Base-by-base conservation (phyloP, 2,888 invertebrate genomes). In the Terebella lapidaria region DNA sequence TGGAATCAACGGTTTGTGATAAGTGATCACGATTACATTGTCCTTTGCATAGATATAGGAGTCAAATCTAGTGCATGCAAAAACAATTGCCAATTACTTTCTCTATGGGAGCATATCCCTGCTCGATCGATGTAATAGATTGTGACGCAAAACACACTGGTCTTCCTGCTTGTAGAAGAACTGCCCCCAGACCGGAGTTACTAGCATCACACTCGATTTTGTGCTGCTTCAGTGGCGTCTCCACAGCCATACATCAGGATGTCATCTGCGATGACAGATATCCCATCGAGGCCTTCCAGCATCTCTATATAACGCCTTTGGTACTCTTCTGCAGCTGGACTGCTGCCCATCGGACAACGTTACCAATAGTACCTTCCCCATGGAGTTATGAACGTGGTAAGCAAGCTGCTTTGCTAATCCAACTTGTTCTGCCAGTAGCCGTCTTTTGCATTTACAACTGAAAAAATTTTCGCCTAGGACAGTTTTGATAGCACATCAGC, bases 341-440 rank as follows among this genome's bases (percentile, higher is more conserved):
- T 54, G 5, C 70, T 64, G 22, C 67, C 63, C 53, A 68, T 69
- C 24, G 66, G 67, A 57, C 68, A 58, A 26, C 61, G 42, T 0
- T 29, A 46, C 66, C 68, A 68, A n/a, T 65, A 25, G 30, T 65
- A 71, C 27, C 68, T 29, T 2, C 66, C 67, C 49, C 60, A 69
- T 1, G 65, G 64, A 5, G 67, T 69, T 35, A n/a, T n/a, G n/a
- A n/a, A n/a, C 10, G n/a, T n/a, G n/a, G n/a, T n/a, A n/a, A n/a
- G n/a, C n/a, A n/a, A n/a, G n/a, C n/a, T n/a, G n/a, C n/a, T n/a
- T n/a, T n/a, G n/a, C n/a, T n/a, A n/a, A n/a, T n/a, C n/a, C n/a
- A n/a, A n/a, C n/a, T n/a, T n/a, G n/a, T n/a, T n/a, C n/a, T n/a
- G n/a, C n/a, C n/a, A n/a, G n/a, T n/a, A n/a, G n/a, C n/a, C n/a